Evolutionary conservation across 2,888 invertebrate genomes (phyloP).

Genomic region (Ectemnius cavifrons): DNA sequence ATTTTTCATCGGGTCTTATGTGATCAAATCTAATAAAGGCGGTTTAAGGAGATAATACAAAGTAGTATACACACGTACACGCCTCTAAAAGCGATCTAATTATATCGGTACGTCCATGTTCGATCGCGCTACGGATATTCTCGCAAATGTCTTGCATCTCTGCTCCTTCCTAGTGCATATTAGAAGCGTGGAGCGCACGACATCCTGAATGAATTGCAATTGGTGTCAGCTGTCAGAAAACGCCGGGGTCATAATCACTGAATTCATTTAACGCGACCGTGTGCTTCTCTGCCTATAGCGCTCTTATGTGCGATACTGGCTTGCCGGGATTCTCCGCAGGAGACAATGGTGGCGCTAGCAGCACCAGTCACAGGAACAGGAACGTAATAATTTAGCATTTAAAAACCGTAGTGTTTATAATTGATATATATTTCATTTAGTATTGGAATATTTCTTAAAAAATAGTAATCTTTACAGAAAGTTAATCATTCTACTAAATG

Average conservation of each 20-base stretch:
- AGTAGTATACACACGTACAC: slow-evolving; percentile 73
- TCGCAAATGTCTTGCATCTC: slow-evolving; percentile 78
- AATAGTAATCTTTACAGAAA: too few relatives aligned
- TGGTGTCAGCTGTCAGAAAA: slow-evolving; percentile 43
- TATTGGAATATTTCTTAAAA: too few relatives aligned
- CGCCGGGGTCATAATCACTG: slow-evolving; percentile 33
- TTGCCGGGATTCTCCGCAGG: too few relatives aligned
- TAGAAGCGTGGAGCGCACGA: slow-evolving; percentile 35
- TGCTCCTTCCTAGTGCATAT: slow-evolving; percentile 41
- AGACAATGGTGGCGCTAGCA: too few relatives aligned
- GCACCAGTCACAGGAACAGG: too few relatives aligned
- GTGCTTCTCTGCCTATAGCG: not conserved
- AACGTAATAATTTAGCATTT: too few relatives aligned
- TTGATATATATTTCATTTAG: too few relatives aligned
- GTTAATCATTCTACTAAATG: too few relatives aligned
- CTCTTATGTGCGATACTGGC: too few relatives aligned
- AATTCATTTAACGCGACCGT: slow-evolving; percentile 6
- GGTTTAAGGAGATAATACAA: too few relatives aligned
- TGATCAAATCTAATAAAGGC: slow-evolving; percentile 10
- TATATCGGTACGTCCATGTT: slow-evolving; percentile 81
- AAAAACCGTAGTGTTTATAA: too few relatives aligned
- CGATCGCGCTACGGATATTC: slow-evolving; percentile 80
- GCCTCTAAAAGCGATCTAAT: slow-evolving; percentile 80
- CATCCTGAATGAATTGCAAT: slow-evolving; percentile 28
- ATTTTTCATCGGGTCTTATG: not conserved